Evolutionary conservation across 2,888 invertebrate genomes (phyloP).

Genomic region (Drosophila diplacantha): DNA sequence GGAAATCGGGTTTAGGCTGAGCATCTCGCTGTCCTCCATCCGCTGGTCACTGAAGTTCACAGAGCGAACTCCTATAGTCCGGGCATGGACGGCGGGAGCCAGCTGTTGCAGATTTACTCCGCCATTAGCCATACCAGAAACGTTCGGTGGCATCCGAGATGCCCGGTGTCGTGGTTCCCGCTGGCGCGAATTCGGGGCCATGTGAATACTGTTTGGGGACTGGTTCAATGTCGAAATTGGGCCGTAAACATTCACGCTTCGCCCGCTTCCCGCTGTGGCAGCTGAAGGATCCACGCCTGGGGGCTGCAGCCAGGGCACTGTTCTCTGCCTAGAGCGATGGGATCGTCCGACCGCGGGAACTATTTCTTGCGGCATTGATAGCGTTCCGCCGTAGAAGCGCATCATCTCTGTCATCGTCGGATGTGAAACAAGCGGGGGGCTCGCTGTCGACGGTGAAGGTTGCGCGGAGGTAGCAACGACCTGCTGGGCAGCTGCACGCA

Average conservation of each 20-base stretch:
- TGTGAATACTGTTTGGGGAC: conserved; percentile 22
- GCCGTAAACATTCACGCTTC: conserved; percentile 39
- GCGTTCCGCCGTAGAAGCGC: conserved; percentile 21
- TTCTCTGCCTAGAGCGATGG: conserved; percentile 2
- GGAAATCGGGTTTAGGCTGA: conserved; percentile 2
- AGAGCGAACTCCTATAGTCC: conserved; percentile 6
- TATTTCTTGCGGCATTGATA: conserved; percentile 1
- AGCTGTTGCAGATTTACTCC: neutral
- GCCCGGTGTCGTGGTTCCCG: conserved; percentile 16
- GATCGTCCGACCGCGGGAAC: neutral
- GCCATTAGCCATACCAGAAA: neutral
- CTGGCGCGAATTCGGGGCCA: neutral
- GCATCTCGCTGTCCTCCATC: conserved; percentile 27
- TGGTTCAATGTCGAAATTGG: conserved; percentile 3
- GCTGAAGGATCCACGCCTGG: neutral
- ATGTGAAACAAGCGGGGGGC: neutral
- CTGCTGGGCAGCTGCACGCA: conserved; percentile 3
- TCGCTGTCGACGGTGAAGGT: neutral
- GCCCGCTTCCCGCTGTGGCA: conserved; percentile 14
- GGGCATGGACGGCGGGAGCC: neutral
- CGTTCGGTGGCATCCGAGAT: conserved; percentile 2
- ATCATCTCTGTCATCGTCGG: conserved; percentile 27
- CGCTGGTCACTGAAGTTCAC: conserved; percentile 34
- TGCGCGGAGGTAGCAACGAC: neutral
- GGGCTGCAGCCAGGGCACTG: conserved; percentile 13